Conservation (phyloP, 2,888 invertebrate species). For the Muschampia plurimacula region DNA sequence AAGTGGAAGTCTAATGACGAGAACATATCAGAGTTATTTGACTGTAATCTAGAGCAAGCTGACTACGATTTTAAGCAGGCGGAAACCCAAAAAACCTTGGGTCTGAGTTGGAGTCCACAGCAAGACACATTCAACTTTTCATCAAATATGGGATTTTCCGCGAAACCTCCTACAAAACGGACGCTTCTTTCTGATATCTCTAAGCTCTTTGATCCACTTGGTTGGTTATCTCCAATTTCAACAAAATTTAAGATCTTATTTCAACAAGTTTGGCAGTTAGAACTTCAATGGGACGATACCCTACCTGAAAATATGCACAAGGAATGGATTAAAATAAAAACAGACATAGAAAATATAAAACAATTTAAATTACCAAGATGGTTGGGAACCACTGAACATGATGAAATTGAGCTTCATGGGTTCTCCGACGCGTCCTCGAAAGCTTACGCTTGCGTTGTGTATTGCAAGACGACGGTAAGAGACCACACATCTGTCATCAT, state of each 20-base stretch:
- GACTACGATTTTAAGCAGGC: neutral
- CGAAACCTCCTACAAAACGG: neutral
- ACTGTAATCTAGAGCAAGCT: neutral
- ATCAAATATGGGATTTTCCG: neutral
- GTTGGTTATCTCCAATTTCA: neutral
- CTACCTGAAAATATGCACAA: neutral
- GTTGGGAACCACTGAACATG: conserved; percentile 18
- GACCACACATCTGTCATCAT: neutral
- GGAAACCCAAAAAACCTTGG: neutral
- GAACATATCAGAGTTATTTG: neutral
- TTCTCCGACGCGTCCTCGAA: conserved; percentile 11
- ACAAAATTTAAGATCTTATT: neutral
- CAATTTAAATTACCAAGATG: conserved; percentile 26
- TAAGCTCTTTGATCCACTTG: neutral
- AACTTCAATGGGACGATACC: neutral
- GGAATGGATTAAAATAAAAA: neutral
- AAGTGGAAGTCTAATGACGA: conserved; percentile 22
- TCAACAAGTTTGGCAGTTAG: neutral
- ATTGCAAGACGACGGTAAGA: neutral
- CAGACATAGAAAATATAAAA: conserved; percentile 1
- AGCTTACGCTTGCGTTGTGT: conserved; percentile 16
- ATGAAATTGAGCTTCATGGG: conserved; percentile 20
- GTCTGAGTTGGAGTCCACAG: neutral
- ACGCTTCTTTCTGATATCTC: neutral
- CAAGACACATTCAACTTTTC: neutral